Percentiles rank a stretch among this genome's conserved stretches.
These are phyloP conservation scores for Gnatocerus cornutus DNA, from an alignment of 2,888 invertebrate species.

Conservation along the genomic window DNA sequence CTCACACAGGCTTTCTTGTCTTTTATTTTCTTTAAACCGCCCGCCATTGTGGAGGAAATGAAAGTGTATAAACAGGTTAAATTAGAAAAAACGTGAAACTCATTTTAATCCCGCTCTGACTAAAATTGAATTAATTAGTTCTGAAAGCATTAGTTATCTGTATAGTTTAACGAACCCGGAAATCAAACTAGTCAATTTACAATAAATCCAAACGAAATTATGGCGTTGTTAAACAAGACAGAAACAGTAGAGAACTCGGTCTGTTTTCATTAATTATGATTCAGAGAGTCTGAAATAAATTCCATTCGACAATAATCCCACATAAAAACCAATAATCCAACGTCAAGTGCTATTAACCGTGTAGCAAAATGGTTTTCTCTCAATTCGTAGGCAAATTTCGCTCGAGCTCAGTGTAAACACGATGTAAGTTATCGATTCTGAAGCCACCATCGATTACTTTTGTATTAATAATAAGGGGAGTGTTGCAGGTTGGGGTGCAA, in stretches of 20 bases:
- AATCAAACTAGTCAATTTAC: not conserved
- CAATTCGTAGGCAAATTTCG: slow-evolving; percentile 16
- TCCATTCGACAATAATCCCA: slow-evolving; percentile 25
- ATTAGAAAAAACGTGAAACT: no score
- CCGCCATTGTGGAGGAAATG: not conserved
- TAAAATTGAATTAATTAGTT: no score
- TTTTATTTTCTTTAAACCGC: slow-evolving; percentile 21
- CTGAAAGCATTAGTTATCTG: no score
- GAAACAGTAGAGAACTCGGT: slow-evolving; percentile 5
- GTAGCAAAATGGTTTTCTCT: slow-evolving; percentile 13
- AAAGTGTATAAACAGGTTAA: not conserved
- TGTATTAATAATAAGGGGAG: slow-evolving; percentile 38
- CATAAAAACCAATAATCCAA: slow-evolving; percentile 32
- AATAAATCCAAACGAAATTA: not conserved
- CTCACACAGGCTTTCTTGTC: slow-evolving; percentile 8
- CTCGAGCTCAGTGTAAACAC: slow-evolving; percentile 3
- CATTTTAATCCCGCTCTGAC: no score
- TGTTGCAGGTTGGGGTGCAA: slow-evolving; percentile 30
- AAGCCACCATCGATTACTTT: slow-evolving; percentile 32
- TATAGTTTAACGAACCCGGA: not conserved
- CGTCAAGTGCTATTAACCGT: slow-evolving; percentile 22
- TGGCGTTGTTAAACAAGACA: slow-evolving; percentile 10
- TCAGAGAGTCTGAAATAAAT: slow-evolving; percentile 13
- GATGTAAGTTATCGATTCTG: slow-evolving; percentile 19
- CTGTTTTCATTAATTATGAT: slow-evolving; percentile 28